phyloP scores from a whole-genome alignment of 2,797 vertebrate genomes.

The Enteromius treurensis region DNA sequence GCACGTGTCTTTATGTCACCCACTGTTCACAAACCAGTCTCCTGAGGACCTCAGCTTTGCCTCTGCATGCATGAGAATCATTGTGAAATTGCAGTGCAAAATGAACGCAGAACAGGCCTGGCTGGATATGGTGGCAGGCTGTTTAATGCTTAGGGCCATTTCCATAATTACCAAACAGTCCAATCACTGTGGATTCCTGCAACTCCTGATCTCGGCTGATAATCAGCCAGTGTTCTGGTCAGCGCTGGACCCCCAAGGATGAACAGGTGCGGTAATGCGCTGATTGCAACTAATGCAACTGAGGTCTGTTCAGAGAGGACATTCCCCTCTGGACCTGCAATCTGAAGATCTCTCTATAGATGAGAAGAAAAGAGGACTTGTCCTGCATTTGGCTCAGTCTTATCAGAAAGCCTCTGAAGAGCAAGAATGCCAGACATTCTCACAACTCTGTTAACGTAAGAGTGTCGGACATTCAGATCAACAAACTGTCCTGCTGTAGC shows the following conservation, averaged over 20 bases:
- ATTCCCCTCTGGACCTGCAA: constrained; percentile 71
- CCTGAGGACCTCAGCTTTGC: constrained; percentile 15
- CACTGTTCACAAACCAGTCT: constrained; percentile 56
- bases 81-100: constrained; percentile 11
- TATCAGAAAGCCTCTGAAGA: constrained; percentile 68
- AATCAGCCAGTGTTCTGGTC: constrained; percentile 74
- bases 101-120: constrained; percentile 8
- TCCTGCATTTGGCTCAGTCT: constrained; percentile 67
- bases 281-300: constrained; percentile 64
- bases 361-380: constrained; percentile 72
- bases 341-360: constrained; percentile 72
- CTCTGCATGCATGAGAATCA: not conserved
- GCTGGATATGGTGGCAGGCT: constrained; percentile 21
- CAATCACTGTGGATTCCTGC: constrained; percentile 80
- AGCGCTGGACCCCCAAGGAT: constrained; percentile 80
- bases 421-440: constrained; percentile 68
- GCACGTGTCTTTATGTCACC: constrained; percentile 76
- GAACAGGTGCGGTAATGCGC: constrained; percentile 81
- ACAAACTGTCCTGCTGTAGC: constrained; percentile 49
- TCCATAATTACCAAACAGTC: constrained; percentile 81
- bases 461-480: constrained; percentile 55
- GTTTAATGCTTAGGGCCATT: constrained; percentile 70
- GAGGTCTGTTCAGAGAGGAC: constrained; percentile 67
- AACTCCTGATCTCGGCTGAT: constrained; percentile 79
- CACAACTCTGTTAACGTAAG: constrained; percentile 59